Conservation (phyloP, 1,140 invertebrate genomes). For the Saccostrea glomerata region DNA sequence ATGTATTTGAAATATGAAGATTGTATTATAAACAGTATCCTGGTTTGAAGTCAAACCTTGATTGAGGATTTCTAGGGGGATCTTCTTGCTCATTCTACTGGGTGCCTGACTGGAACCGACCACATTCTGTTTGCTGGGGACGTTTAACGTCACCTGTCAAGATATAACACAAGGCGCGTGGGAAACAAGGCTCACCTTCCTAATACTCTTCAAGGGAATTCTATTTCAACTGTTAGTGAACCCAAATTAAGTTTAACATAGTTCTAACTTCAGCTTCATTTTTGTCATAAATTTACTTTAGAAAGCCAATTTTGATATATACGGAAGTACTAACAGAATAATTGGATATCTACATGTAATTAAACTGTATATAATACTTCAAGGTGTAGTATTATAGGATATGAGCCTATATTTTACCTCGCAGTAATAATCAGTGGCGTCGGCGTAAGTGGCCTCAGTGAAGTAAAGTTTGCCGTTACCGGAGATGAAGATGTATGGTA, state of each 20-base stretch:
- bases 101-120: conserved; percentile 62
- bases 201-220: background rate
- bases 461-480: conserved; percentile 70
- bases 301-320: no score
- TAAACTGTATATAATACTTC: no score
- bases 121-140: conserved; percentile 50
- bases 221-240: no score
- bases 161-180: background rate
- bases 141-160: conserved; percentile 57
- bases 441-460: conserved; percentile 65
- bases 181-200: background rate
- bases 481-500: conserved; percentile 66
- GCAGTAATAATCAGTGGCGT: conserved; percentile 65
- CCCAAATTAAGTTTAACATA: no score
- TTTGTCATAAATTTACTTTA: no score
- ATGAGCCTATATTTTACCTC: conserved; percentile 47
- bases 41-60: conserved; percentile 52
- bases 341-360: no score
- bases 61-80: conserved; percentile 58
- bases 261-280: no score
- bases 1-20: no score
- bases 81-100: conserved; percentile 60
- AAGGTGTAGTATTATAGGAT: no score
- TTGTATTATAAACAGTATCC: no score
- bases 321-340: no score